Conservation (phyloP, 2,113 vertebrate species). For the Ammodytes marinus region DNA sequence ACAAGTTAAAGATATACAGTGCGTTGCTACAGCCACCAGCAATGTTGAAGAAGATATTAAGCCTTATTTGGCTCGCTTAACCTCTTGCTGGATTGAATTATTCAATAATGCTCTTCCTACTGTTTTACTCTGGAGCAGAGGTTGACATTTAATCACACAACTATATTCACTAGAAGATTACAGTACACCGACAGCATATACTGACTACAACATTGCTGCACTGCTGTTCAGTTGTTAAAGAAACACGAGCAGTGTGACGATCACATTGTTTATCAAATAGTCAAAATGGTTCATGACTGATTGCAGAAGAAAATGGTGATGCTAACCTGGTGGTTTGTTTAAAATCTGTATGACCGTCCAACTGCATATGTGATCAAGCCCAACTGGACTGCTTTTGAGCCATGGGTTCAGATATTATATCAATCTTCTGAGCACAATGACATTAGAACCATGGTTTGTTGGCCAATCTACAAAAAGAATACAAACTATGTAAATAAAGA, state of each 20-base stretch:
- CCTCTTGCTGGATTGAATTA: background rate
- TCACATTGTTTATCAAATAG: background rate
- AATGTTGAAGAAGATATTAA: background rate
- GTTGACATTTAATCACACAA: background rate
- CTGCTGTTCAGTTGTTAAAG: background rate
- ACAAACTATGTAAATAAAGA: too few relatives aligned
- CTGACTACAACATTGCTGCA: background rate
- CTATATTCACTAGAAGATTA: background rate
- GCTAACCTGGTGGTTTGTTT: background rate
- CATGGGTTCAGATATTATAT: background rate
- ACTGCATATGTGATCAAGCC: background rate
- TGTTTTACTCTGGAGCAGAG: background rate
- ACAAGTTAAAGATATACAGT: background rate
- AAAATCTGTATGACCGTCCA: background rate
- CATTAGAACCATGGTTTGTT: background rate
- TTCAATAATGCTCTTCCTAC: background rate
- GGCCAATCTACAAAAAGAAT: background rate
- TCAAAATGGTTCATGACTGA: background rate
- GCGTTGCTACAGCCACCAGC: background rate
- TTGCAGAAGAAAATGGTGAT: background rate
- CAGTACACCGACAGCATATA: too few relatives aligned
- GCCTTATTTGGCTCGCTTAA: background rate
- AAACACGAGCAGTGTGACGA: background rate
- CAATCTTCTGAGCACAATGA: background rate
- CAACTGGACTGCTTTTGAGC: background rate